phyloP scores from a whole-genome alignment of 2,797 vertebrate genomes.

The Gastrophryne carolinensis region DNA sequence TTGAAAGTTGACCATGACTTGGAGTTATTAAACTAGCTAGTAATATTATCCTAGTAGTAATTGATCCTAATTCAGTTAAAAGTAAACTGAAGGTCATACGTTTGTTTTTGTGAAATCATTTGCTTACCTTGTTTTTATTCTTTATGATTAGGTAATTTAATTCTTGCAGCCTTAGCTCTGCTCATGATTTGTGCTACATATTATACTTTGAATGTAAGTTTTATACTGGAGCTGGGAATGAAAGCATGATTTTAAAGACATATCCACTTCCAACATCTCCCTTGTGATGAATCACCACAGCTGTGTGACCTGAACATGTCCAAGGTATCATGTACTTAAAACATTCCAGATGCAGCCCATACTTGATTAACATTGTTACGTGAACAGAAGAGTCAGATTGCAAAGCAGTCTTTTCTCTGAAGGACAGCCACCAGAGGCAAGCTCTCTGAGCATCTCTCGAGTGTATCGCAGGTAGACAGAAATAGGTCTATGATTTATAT shows the following conservation, averaged over 20 bases:
- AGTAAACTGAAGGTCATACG: neutral
- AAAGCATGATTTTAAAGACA: constrained; percentile 34
- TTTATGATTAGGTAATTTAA: constrained; percentile 25
- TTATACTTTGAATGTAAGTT: constrained; percentile 24
- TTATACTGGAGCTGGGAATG: constrained; percentile 32
- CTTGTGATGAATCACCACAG: constrained; percentile 35
- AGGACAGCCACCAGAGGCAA: constrained; percentile 42
- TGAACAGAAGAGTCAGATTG: constrained; percentile 13
- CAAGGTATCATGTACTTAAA: neutral
- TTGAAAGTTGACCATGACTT: no score
- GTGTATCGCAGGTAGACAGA: constrained; percentile 32
- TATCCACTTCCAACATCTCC: constrained; percentile 32
- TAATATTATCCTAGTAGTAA: no score
- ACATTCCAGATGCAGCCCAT: neutral
- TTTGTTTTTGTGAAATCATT: constrained; percentile 3
- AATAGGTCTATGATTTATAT: constrained; percentile 50
- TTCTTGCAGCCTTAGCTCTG: constrained; percentile 21
- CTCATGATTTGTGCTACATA: constrained; percentile 18
- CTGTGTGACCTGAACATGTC: neutral
- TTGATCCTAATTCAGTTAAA: no score
- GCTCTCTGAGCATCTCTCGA: constrained; percentile 18
- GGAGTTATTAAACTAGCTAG: no score
- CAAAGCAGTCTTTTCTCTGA: constrained; percentile 16
- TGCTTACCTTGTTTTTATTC: constrained; percentile 17
- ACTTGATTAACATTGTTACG: neutral